Percentiles rank a stretch among this genome's conserved stretches.
Evolutionary conservation across 2,797 vertebrate genomes (phyloP).

Genomic region (Apogon hyalosoma): DNA sequence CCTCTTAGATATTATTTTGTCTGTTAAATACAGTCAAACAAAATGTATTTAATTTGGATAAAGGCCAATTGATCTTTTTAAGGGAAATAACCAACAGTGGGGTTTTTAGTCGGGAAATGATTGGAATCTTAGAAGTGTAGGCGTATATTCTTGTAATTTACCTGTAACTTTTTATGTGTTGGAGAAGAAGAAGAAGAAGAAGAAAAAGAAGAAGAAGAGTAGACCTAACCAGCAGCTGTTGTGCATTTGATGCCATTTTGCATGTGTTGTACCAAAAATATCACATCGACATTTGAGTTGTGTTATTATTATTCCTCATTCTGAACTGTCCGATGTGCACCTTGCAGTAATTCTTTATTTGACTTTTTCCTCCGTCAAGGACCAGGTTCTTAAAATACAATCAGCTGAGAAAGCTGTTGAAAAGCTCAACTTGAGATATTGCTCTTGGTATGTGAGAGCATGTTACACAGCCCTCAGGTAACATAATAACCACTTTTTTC

Average conservation of each 20-base stretch:
- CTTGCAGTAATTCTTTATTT: constrained; percentile 38
- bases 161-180: neutral
- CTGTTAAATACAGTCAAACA: neutral
- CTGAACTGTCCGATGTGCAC: constrained; percentile 17
- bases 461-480: constrained; percentile 56
- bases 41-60: neutral
- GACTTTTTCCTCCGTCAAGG: constrained; percentile 21
- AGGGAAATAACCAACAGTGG: too few relatives aligned
- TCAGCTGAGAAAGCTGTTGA: constrained; percentile 36
- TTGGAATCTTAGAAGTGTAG: too few relatives aligned
- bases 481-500: constrained; percentile 56
- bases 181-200: too few relatives aligned
- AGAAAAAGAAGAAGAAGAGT: constrained; percentile 1
- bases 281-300: constrained; percentile 29
- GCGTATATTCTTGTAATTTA: too few relatives aligned
- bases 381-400: constrained; percentile 55
- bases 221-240: neutral
- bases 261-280: constrained; percentile 26
- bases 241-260: constrained; percentile 10
- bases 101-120: too few relatives aligned
- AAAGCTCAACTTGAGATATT: constrained; percentile 44
- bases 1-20: neutral
- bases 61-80: too few relatives aligned
- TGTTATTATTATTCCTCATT: constrained; percentile 23
- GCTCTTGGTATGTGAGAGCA: constrained; percentile 46